These are phyloP conservation scores for Pyrrhura leucotis DNA, from an alignment of 2,797 vertebrate species.

Conservation along the genomic window DNA sequence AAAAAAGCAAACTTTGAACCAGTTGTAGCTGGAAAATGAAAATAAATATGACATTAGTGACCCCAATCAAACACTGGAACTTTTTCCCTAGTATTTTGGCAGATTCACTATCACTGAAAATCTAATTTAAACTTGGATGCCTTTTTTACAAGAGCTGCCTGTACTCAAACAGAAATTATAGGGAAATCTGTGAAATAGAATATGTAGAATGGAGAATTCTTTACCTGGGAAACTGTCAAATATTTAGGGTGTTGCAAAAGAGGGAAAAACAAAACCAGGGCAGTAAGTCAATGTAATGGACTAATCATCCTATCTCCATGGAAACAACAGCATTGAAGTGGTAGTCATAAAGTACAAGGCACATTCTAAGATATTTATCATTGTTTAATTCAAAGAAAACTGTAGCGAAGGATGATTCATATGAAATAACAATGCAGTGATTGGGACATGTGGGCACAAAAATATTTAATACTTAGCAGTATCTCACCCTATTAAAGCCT, in stretches of 20 bases:
- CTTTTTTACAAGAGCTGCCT: not conserved
- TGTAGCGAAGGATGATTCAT: not conserved
- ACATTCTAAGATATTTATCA: not conserved
- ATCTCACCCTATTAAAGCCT: not conserved
- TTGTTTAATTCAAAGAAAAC: not conserved
- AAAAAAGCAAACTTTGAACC: constrained; percentile 3
- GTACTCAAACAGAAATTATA: not conserved
- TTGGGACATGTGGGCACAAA: not conserved
- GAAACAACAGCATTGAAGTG: not conserved
- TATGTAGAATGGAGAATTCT: not conserved
- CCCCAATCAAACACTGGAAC: not conserved
- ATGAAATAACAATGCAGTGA: not conserved
- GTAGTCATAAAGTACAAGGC: not conserved
- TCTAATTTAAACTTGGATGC: not conserved
- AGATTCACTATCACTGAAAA: not conserved
- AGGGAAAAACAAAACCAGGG: not conserved
- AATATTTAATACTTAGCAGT: not conserved
- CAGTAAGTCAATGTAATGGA: not conserved
- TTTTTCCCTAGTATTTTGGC: not conserved
- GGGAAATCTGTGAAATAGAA: not conserved
- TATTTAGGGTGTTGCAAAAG: not conserved
- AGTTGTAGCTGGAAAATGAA: not conserved
- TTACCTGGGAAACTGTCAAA: not conserved
- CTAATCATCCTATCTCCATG: constrained; percentile 4
- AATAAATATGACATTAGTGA: not conserved